Evolutionary conservation across 2,888 invertebrate genomes (phyloP).

Genomic region (Caenorhabditis japonica): DNA sequence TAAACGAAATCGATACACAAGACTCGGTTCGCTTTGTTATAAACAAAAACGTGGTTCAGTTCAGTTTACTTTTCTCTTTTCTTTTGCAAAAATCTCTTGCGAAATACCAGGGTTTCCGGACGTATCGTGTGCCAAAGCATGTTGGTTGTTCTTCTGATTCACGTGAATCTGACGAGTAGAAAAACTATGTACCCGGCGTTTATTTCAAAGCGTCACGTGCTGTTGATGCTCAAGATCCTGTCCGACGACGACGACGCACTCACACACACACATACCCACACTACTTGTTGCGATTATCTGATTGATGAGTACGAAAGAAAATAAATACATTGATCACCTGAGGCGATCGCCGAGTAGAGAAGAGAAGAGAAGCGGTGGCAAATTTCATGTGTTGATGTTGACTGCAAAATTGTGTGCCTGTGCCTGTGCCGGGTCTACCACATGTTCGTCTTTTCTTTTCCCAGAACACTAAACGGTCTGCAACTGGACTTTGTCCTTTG

Average conservation of each 20-base stretch:
- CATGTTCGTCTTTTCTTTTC: constrained; percentile 28
- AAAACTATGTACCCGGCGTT: constrained; percentile 45
- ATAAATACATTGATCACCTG: constrained; percentile 47
- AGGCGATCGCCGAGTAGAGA: not conserved
- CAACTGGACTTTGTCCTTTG: constrained; percentile 24
- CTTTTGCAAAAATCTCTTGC: constrained; percentile 15
- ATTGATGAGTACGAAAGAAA: constrained; percentile 43
- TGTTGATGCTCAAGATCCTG: constrained; percentile 24
- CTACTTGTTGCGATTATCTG: constrained; percentile 46
- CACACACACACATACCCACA: constrained; percentile 9
- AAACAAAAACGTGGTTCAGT: constrained; percentile 12
- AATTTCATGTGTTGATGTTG: constrained; percentile 17
- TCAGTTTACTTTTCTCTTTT: constrained; percentile 28
- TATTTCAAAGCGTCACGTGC: constrained; percentile 38
- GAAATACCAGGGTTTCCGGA: constrained; percentile 38
- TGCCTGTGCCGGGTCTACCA: constrained; percentile 15
- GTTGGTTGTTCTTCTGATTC: constrained; percentile 10
- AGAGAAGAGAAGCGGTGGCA: not conserved
- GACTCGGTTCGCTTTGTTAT: not conserved
- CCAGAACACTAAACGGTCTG: constrained; percentile 6
- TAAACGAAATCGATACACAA: constrained; percentile 16
- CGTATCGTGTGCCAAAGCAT: constrained; percentile 26
- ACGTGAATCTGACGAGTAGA: constrained; percentile 23
- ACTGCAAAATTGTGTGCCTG: constrained; percentile 4
- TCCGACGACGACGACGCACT: constrained; percentile 17